Conservation (phyloP, 2,888 invertebrate species). For the Rhagium mordax region DNA sequence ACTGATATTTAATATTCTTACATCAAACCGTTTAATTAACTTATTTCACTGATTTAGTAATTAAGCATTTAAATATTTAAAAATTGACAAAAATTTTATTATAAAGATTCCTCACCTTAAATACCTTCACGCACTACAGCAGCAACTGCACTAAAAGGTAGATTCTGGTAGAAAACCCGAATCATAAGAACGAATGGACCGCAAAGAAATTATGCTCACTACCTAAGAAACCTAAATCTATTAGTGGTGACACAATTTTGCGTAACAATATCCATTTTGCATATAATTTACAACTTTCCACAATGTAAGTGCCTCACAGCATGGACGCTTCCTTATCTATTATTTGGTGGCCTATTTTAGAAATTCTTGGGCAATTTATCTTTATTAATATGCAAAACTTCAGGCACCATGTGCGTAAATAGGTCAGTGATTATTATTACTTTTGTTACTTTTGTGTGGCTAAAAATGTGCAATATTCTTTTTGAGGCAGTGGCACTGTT, state of each 20-base stretch:
- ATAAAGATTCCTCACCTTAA: neutral
- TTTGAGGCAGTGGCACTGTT: constrained; percentile 29
- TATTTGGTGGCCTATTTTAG: constrained; percentile 43
- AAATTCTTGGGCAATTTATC: constrained; percentile 37
- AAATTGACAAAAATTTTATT: too few relatives aligned
- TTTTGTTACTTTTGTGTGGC: constrained; percentile 11
- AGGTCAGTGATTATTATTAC: constrained; percentile 51
- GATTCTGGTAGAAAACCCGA: constrained; percentile 6
- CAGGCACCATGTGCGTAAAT: constrained; percentile 53
- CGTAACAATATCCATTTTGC: constrained; percentile 58
- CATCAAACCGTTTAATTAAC: too few relatives aligned
- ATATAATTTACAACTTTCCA: constrained; percentile 57
- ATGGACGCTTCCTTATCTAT: constrained; percentile 49
- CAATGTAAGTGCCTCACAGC: constrained; percentile 52
- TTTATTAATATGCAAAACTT: constrained; percentile 47
- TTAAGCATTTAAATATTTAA: too few relatives aligned
- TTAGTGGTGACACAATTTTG: constrained; percentile 54
- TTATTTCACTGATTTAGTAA: too few relatives aligned
- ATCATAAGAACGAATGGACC: constrained; percentile 38
- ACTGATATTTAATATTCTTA: too few relatives aligned
- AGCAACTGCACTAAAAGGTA: constrained; percentile 17
- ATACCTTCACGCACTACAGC: constrained; percentile 12
- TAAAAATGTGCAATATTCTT: constrained; percentile 40
- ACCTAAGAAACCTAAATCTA: constrained; percentile 44
- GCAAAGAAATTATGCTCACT: constrained; percentile 43